Base-by-base conservation (phyloP, 2,113 vertebrate genomes). In the Mola mola region DNA sequence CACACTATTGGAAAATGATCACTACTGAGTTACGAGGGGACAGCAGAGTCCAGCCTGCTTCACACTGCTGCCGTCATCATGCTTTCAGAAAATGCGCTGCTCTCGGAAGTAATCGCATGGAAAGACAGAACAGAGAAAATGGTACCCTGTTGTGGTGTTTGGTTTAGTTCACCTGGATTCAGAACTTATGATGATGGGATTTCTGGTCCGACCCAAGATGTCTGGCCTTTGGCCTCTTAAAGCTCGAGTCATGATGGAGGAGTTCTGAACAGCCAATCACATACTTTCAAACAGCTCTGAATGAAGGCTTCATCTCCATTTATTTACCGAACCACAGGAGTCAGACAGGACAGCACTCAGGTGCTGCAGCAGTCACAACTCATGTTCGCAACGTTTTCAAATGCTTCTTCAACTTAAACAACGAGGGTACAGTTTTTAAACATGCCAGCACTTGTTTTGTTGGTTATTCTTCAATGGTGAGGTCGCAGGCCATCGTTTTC, bases 11-110 rank as follows among this genome's bases (percentile, higher is more conserved):
- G 44, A 68, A 75, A 75, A 82, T 19, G 1, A 46, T 63, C 41
- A 11, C 82, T 82, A 75, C 78, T 76, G 58, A 85, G 62, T 62
- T 25, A 40, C 61, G 67, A 25, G 25, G 73, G 71, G 78, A 81
- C 51, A 12, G 58, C 43, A n/a, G 38, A 73, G 59, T 28, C 72
- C 70, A 73, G 75, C 56, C 60, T 4, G 26, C 24, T 3, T 48
- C 64, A 56, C 34, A 44, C 46, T 36, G 34, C 33, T 3, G 36
- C 37, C 53, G 22, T 46, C 75, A 57, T 52, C 58, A 41, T 46
- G 31, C 41, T 43, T 62, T 78, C 56, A 66, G 4, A 57, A 61
- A n/a, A 17, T 6, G 19, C 16, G 9, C 49, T 25, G 34, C 29
- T n/a, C n/a, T n/a, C n/a, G n/a, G n/a, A n/a, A n/a, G n/a, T n/a